Base-by-base conservation (phyloP, 1,140 invertebrate genomes). In the Drosophila pruinosa region DNA sequence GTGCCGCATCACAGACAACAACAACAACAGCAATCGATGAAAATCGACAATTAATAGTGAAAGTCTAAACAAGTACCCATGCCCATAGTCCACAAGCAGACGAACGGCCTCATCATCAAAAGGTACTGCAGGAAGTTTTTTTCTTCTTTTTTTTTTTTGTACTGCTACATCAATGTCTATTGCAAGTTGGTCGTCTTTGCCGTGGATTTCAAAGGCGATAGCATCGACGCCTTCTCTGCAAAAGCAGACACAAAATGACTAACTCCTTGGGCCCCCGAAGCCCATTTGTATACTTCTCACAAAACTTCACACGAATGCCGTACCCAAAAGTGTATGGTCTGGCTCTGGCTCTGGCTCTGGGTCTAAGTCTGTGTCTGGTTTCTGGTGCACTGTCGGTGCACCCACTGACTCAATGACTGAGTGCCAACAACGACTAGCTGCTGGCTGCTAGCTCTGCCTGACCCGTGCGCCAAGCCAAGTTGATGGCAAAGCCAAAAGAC, bases 401-500 rank as follows among this genome's bases (percentile, higher is more conserved):
- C 82, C 82, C 82, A 88, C 82, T 89, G 83, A 86, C 82, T 88
- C 82, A 88, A 86, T 88, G 82, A 86, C 82, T 88, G 82, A 86
- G 75, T 86, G 81, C 78, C 82, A 65, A 45, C n/a, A n/a, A n/a
- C n/a, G 36, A 38, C 62, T 21, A 31, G 31, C 7, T 17, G n/a
- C 36, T n/a, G 6, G 39, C 19, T n/a, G n/a, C 26, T 28, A 39
- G 45, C 26, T n/a, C 24, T n/a, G 61, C 24, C 72, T 72, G 62
- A 74, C 58, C 56, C 58, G 72, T 61, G 61, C 57, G 59, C 76
- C 47, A 53, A 63, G 21, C 36, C 12, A 47, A 41, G 14, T 31
- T n/a, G 17, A 43, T 12, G 15, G 7, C 41, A 47, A 12, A 34
- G 14, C n/a, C 50, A n/a, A 22, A 10, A 15, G 54, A 47, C 19